These are phyloP conservation scores for Calidris pugnax DNA, from an alignment of 2,113 vertebrate genomes.

Conservation along the genomic window DNA sequence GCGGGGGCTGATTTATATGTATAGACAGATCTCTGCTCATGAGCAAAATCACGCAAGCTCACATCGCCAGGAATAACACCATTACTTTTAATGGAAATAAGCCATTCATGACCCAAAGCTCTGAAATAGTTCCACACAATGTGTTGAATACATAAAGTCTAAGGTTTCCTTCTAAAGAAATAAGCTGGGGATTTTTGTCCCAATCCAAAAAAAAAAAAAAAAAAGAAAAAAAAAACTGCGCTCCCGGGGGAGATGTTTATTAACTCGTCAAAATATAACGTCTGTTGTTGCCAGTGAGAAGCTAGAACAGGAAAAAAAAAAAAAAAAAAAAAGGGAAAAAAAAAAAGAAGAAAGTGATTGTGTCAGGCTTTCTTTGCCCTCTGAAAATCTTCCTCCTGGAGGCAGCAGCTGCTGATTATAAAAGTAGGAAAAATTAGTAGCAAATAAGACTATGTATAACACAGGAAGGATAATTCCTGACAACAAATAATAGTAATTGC, in stretches of 20 bases:
- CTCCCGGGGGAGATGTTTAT: too few species aligned
- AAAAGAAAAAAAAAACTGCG: background rate
- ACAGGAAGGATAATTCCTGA: background rate
- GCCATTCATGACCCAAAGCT: constrained; percentile 18
- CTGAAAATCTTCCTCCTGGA: background rate
- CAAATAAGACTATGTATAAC: background rate
- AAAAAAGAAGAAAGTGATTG: background rate
- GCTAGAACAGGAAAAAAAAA: too few species aligned
- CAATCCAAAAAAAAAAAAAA: background rate
- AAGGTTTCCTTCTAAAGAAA: constrained; percentile 9
- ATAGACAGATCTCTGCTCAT: background rate
- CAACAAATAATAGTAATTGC: background rate
- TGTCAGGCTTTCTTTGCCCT: background rate
- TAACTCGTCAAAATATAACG: too few species aligned
- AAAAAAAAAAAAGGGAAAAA: background rate
- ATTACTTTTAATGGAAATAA: constrained; percentile 55
- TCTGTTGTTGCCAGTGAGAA: too few species aligned
- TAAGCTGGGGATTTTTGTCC: background rate
- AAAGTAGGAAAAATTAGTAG: background rate
- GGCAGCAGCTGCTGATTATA: background rate
- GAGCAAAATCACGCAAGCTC: background rate
- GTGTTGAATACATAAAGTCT: constrained; percentile 35
- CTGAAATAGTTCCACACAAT: constrained; percentile 12
- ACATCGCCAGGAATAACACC: background rate
- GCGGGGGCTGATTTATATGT: constrained; percentile 9